Evolutionary conservation across 2,113 vertebrate genomes (phyloP).

Genomic region (Copsychus sechellarum): DNA sequence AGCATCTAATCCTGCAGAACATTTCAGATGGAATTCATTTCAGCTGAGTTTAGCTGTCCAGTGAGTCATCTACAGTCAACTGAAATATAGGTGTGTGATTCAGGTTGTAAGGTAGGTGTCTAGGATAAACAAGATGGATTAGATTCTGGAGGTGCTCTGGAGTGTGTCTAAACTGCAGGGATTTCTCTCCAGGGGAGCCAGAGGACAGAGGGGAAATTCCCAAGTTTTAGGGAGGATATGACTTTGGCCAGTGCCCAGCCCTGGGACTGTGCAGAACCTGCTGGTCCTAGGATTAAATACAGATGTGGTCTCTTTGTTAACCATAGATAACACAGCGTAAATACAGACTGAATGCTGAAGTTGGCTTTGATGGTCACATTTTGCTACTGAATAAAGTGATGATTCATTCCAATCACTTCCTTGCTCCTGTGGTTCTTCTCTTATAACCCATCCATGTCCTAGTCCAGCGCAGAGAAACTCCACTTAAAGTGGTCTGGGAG

Average conservation of each 20-base stretch:
- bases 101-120: not conserved
- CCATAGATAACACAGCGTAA: not conserved
- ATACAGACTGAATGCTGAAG: not conserved
- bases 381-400: not conserved
- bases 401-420: not conserved
- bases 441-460: not conserved
- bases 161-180: not conserved
- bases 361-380: not conserved
- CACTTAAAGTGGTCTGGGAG: not conserved
- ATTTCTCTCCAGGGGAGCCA: not conserved
- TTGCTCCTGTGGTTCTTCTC: not conserved
- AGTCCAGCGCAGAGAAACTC: not conserved
- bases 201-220: not conserved
- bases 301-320: not conserved
- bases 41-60: slow-evolving; percentile 6
- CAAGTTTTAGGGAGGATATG: not conserved
- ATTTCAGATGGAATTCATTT: slow-evolving; percentile 14
- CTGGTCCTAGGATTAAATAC: not conserved
- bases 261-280: not conserved
- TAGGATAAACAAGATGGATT: slow-evolving; percentile 10
- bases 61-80: slow-evolving; percentile 1
- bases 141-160: not conserved
- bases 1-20: not conserved
- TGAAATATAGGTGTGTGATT: not conserved
- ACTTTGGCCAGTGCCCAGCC: not conserved